A percentile compares a stretch with the other conserved stretches of the same genome.
Conservation (phyloP, 2,797 vertebrate genomes). For the Protonibea diacanthus region DNA sequence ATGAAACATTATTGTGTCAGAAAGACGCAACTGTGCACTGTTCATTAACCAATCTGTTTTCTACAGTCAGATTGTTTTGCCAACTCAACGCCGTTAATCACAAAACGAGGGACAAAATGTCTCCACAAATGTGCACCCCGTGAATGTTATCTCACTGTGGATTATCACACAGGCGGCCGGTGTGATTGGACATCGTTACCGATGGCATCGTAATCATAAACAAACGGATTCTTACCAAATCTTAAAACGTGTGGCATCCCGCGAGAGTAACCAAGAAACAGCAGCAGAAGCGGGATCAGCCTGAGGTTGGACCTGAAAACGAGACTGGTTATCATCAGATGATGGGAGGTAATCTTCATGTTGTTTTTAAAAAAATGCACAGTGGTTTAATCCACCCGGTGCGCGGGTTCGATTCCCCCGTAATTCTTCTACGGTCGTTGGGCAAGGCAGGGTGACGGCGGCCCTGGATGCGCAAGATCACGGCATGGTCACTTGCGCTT, state of each 20-base stretch:
- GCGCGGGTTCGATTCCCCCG: conserved; percentile 86
- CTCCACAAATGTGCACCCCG: conserved; percentile 3
- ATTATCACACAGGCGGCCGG: neutral
- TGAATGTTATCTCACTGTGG: conserved; percentile 14
- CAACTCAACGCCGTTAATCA: conserved; percentile 7
- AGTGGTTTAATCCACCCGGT: conserved; percentile 80
- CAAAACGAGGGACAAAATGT: conserved; percentile 1
- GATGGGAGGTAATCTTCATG: conserved; percentile 96
- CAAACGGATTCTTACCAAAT: conserved; percentile 91
- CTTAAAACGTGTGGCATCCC: conserved; percentile 98
- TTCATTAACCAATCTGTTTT: neutral
- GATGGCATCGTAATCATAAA: conserved; percentile 20
- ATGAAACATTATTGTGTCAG: neutral
- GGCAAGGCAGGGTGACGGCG: conserved; percentile 87
- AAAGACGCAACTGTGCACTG: neutral
- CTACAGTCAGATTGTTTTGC: conserved; percentile 3
- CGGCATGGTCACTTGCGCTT: conserved; percentile 95
- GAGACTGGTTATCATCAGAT: conserved; percentile 91
- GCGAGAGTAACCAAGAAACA: conserved; percentile 95
- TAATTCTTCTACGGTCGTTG: conserved; percentile 86
- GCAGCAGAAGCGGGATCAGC: conserved; percentile 91
- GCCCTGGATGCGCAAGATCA: conserved; percentile 91
- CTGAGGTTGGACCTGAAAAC: conserved; percentile 93
- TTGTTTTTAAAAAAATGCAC: conserved; percentile 89
- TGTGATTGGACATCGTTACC: conserved; percentile 1